phyloP scores from a whole-genome alignment of 2,113 vertebrate species.

The Bos indicus region DNA sequence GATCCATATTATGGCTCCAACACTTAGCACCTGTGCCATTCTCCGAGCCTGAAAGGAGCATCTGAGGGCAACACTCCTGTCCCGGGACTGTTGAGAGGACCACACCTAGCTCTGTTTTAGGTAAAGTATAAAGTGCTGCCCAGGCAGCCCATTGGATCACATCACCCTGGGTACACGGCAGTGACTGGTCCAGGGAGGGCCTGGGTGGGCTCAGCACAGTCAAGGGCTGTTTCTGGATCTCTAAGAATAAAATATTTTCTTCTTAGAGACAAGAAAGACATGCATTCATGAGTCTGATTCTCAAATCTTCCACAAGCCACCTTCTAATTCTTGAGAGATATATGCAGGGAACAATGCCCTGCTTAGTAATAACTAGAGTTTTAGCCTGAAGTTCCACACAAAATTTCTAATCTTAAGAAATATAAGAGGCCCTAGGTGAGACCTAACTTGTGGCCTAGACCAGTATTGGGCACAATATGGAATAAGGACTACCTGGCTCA shows the following conservation, averaged over 20 bases:
- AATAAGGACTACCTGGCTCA: background rate
- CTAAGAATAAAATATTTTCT: background rate
- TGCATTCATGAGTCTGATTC: background rate
- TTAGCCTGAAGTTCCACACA: background rate
- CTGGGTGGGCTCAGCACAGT: too few relatives aligned
- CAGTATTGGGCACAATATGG: background rate
- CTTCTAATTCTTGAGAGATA: background rate
- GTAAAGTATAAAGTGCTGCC: background rate
- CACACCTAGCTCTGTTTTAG: background rate
- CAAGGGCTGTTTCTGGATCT: background rate
- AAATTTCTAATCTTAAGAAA: background rate
- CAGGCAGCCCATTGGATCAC: background rate
- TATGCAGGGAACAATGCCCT: background rate
- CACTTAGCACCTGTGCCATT: background rate
- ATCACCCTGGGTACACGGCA: rapidly evolving
- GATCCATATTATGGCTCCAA: background rate
- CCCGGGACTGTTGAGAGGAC: background rate
- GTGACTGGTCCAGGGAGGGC: background rate
- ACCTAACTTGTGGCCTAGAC: background rate
- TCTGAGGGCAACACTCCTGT: background rate
- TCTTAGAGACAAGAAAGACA: background rate
- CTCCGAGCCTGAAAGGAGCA: background rate
- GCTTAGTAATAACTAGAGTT: background rate
- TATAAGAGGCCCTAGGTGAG: background rate
- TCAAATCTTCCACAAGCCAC: background rate